Evolutionary conservation across 2,113 vertebrate genomes (phyloP), one percentile per base, ranked within the genome.

Genomic region (Phrynosoma blainvillii): DNA sequence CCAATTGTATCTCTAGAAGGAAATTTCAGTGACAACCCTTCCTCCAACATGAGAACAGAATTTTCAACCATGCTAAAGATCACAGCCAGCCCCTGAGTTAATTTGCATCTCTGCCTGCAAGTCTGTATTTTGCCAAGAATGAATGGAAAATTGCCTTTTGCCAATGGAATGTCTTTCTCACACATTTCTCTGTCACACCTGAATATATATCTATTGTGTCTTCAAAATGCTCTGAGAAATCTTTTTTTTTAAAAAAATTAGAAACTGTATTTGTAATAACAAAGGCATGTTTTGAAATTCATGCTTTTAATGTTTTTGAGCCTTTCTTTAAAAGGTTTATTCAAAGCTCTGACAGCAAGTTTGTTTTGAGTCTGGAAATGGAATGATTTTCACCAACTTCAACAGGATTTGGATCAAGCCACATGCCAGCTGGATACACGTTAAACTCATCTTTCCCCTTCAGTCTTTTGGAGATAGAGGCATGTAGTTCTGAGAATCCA

Each of bases 111-210:
- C 23, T 40, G 32, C n/a, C 36, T 2, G 40, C 10, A 65, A 10
- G 54, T 68, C 21, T 89, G 84, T 91, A 89, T 23, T 91, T 90
- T 83, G 71, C 42, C 74, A 83, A 70, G 2, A n/a, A 23, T 88
- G 40, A 52, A 90, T 92, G 65, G 73, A 94, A 91, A 93, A 70
- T 25, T 91, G 30, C 88, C 87, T 79, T 93, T 88, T 89, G 5
- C 66, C 79, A 54, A 76, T 0, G 0, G 40, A 91, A 84, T 88
- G 90, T 89, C 25, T 30, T 92, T 92, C 90, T 84, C 91, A 93
- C 92, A 94, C 92, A 94, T 93, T 87, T 95, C 76, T 90, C 91
- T 88, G 91, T 88, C 40, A 62, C 84, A 92, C 92, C 90, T 93
- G 54, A 88, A 77, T 47, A 87, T 90, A 82, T 92, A 88, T 91